phyloP scores from a whole-genome alignment of 2,113 vertebrate genomes.

The Dicentrarchus labrax region DNA sequence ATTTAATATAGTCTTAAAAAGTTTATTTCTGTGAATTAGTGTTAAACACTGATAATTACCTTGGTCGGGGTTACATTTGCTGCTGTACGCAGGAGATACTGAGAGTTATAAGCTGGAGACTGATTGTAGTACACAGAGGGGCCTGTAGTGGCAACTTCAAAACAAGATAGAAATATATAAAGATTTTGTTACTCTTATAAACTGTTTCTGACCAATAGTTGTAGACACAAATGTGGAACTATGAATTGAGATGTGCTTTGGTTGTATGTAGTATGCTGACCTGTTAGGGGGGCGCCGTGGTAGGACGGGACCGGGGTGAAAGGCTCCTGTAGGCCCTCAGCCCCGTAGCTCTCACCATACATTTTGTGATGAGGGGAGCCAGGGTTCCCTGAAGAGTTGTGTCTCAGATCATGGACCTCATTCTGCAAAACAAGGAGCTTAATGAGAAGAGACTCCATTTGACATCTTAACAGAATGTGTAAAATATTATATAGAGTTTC shows the following conservation, averaged over 20 bases:
- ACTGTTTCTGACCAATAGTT: neutral
- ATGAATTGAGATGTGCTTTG: neutral
- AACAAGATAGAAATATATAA: neutral
- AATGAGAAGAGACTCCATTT: slow-evolving; percentile 1
- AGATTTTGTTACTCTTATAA: neutral
- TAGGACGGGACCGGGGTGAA: slow-evolving; percentile 91
- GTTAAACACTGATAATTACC: slow-evolving; percentile 81
- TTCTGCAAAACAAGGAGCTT: slow-evolving; percentile 82
- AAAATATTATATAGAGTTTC: neutral
- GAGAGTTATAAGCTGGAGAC: slow-evolving; percentile 95
- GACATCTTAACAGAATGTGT: neutral
- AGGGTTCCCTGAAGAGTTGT: slow-evolving; percentile 85
- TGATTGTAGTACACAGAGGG: slow-evolving; percentile 93
- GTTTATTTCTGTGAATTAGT: neutral
- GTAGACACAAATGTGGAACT: neutral
- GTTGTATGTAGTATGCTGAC: slow-evolving; percentile 67
- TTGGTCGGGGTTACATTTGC: slow-evolving; percentile 95
- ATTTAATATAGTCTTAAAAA: neutral
- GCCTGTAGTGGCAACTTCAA: slow-evolving; percentile 92
- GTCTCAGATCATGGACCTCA: slow-evolving; percentile 95
- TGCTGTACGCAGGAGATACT: slow-evolving; percentile 94
- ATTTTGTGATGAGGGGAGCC: slow-evolving; percentile 87
- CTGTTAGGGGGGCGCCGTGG: slow-evolving; percentile 93
- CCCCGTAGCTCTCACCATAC: slow-evolving; percentile 88
- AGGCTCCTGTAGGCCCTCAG: slow-evolving; percentile 88